These are phyloP conservation scores for Discoglossus pictus DNA, from an alignment of 2,797 vertebrate species.

Conservation along the genomic window DNA sequence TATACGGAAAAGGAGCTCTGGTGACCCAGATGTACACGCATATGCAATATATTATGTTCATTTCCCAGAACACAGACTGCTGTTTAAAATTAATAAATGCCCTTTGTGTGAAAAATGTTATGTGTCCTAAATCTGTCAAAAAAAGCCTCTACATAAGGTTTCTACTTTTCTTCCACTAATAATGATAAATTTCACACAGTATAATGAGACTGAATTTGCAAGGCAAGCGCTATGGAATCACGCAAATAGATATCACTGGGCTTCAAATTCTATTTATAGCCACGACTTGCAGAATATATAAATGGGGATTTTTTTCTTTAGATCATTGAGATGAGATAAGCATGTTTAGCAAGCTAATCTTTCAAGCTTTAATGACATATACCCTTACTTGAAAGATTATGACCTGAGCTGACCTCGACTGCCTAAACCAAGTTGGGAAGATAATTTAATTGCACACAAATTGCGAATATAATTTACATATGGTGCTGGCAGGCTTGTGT, in stretches of 20 bases:
- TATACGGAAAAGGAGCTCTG: conserved; percentile 9
- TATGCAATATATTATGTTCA: conserved; percentile 9
- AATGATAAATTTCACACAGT: conserved; percentile 52
- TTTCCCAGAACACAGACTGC: conserved; percentile 30
- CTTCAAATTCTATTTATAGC: conserved; percentile 48
- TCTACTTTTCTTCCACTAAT: conserved; percentile 36
- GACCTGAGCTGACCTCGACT: conserved; percentile 6
- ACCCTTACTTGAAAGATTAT: conserved; percentile 12
- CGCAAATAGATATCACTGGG: conserved; percentile 32
- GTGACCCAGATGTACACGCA: conserved; percentile 21
- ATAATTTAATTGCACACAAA: neutral
- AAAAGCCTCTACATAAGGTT: conserved; percentile 43
- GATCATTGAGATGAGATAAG: conserved; percentile 24
- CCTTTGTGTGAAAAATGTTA: conserved; percentile 50
- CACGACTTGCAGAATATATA: conserved; percentile 16
- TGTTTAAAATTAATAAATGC: conserved; percentile 52
- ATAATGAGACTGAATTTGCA: conserved; percentile 50
- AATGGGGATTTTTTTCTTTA: conserved; percentile 22
- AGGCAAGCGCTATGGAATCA: conserved; percentile 47
- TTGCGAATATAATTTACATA: conserved; percentile 1
- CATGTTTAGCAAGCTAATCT: conserved; percentile 14
- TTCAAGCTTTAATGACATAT: conserved; percentile 13
- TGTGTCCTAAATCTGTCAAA: conserved; percentile 52
- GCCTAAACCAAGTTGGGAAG: neutral
- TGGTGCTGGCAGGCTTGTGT: neutral